Evolutionary conservation across 2,797 vertebrate genomes (phyloP).

Genomic region (Denticeps clupeoides): DNA sequence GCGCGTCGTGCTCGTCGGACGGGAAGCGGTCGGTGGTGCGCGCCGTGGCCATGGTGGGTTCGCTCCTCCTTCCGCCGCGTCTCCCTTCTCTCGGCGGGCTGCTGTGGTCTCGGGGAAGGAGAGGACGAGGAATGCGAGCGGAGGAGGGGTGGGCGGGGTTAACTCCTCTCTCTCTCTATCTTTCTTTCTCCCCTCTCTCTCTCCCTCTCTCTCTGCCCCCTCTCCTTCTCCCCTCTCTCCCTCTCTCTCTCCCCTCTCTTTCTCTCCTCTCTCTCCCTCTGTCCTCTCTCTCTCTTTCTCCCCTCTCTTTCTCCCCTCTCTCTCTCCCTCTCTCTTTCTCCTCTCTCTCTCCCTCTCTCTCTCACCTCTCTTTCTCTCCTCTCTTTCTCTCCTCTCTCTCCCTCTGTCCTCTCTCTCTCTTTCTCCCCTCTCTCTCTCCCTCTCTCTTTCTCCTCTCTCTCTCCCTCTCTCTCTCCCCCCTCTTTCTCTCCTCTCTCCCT

Average conservation of each 20-base stretch:
- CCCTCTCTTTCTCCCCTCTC: not conserved
- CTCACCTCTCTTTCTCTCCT: too few relatives aligned
- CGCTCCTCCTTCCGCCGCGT: conserved; percentile 35
- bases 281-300: not conserved
- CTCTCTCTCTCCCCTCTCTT: not conserved
- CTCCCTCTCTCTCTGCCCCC: conserved; percentile 11
- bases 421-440: too few relatives aligned
- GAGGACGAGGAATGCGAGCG: conserved; percentile 46
- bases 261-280: too few relatives aligned
- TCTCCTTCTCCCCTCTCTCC: not conserved
- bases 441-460: too few relatives aligned
- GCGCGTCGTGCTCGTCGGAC: conserved; percentile 46
- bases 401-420: too few relatives aligned
- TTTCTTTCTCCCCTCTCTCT: conserved; percentile 32
- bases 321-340: too few relatives aligned
- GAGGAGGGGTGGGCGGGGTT: conserved; percentile 49
- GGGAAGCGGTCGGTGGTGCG: conserved; percentile 43
- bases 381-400: too few relatives aligned
- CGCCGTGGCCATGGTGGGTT: conserved; percentile 55
- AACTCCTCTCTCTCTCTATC: conserved; percentile 35
- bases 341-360: too few relatives aligned
- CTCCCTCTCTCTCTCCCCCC: too few relatives aligned
- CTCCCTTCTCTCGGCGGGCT: conserved; percentile 31
- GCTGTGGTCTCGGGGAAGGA: conserved; percentile 45
- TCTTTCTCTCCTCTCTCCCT: not conserved